These are phyloP conservation scores for Pristionchus arcanus DNA, from an alignment of 2,888 invertebrate genomes.

Conservation along the genomic window DNA sequence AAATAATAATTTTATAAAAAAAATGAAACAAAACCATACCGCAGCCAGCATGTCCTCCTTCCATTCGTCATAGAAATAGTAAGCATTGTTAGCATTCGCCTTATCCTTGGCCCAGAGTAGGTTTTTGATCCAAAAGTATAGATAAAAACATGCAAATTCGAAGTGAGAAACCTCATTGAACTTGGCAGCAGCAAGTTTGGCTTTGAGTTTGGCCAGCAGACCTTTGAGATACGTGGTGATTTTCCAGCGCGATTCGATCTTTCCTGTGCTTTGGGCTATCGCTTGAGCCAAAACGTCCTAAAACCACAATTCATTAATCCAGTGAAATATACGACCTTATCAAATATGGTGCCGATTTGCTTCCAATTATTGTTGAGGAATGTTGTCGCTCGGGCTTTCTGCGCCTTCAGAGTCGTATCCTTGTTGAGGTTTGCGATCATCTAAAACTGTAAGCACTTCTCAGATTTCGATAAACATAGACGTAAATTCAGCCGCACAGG, in stretches of 20 bases:
- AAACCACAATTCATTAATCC: background rate
- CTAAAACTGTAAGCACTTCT: background rate
- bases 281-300: background rate
- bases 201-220: background rate
- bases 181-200: background rate
- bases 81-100: background rate
- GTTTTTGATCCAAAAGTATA: background rate
- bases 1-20: background rate
- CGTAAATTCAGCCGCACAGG: too few species aligned
- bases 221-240: background rate
- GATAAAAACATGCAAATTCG: background rate
- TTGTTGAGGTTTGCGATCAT: background rate
- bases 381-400: background rate
- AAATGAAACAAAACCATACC: background rate
- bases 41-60: background rate
- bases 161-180: background rate
- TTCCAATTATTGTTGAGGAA: conserved; percentile 23
- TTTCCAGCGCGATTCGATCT: background rate
- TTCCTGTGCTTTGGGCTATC: background rate
- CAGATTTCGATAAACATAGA: too few species aligned
- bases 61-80: background rate
- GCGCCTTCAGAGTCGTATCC: conserved; percentile 4
- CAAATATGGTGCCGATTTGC: background rate
- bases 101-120: background rate
- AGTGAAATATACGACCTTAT: background rate